phyloP scores from a whole-genome alignment of 1,140 invertebrate species.

The Apis cerana region DNA sequence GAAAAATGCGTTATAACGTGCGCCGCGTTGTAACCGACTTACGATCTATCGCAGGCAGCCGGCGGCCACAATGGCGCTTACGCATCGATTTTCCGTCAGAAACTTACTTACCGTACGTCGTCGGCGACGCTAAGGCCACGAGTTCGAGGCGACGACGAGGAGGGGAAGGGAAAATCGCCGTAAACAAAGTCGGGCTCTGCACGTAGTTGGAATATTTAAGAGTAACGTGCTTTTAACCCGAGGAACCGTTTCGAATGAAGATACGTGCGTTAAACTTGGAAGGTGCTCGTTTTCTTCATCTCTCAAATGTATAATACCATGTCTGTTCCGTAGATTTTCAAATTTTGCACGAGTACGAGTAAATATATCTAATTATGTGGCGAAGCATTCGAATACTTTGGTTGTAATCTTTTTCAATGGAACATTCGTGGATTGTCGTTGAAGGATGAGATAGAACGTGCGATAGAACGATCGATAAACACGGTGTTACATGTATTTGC shows the following conservation, averaged over 20 bases:
- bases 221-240: neutral
- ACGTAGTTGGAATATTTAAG: constrained; percentile 30
- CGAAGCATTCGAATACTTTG: no score
- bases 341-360: no score
- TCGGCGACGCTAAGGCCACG: constrained; percentile 56
- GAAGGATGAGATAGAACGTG: neutral
- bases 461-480: constrained; percentile 7
- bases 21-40: constrained; percentile 60
- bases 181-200: constrained; percentile 48
- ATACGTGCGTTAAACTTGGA: no score
- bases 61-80: constrained; percentile 68
- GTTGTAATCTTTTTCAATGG: no score
- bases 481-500: neutral
- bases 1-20: constrained; percentile 56
- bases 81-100: constrained; percentile 74
- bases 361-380: no score
- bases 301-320: no score
- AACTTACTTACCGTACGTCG: constrained; percentile 72
- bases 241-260: neutral
- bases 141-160: neutral
- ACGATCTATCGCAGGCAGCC: constrained; percentile 61
- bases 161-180: constrained; percentile 54
- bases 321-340: no score
- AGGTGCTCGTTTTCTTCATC: no score
- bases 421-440: constrained; percentile 1